Evolutionary conservation across 2,113 vertebrate species (phyloP).

Genomic region (Ciconia maguari): DNA sequence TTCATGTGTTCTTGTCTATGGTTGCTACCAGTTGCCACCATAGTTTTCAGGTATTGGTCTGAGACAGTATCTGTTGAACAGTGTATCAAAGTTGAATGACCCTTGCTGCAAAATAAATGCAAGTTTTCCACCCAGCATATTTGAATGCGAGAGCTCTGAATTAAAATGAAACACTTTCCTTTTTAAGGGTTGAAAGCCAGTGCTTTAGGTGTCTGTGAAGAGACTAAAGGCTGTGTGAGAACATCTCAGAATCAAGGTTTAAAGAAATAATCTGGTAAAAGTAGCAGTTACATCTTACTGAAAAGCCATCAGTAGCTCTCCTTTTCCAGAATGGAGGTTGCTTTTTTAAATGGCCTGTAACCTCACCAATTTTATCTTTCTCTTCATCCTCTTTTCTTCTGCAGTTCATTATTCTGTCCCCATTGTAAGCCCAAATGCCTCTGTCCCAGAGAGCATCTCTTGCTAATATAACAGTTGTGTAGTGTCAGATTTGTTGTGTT

Average conservation of each 20-base stretch:
- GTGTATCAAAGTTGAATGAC: not conserved
- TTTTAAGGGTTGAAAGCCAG: not conserved
- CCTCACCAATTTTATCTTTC: not conserved
- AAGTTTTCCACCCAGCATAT: not conserved
- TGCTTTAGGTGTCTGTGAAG: not conserved
- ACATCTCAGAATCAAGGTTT: not conserved
- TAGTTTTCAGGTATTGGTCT: not conserved
- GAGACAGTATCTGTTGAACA: not conserved
- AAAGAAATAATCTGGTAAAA: not conserved
- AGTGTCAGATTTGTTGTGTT: not conserved
- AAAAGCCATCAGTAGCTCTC: not conserved
- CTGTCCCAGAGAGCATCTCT: not conserved
- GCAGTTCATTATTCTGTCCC: not conserved
- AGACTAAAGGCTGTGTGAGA: not conserved
- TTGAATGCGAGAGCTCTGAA: not conserved
- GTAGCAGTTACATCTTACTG: not conserved
- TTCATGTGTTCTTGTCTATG: not conserved
- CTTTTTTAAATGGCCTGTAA: not conserved
- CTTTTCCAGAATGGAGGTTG: not conserved
- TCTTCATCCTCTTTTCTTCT: not conserved
- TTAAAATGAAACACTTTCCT: not conserved
- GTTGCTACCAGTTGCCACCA: not conserved
- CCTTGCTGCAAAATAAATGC: not conserved
- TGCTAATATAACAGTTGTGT: not conserved
- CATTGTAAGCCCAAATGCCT: not conserved